Evolutionary conservation across 2,888 invertebrate species (phyloP), one percentile per base, ranked within the genome.

Genomic region (Rhimphoctona megacephalus): DNA sequence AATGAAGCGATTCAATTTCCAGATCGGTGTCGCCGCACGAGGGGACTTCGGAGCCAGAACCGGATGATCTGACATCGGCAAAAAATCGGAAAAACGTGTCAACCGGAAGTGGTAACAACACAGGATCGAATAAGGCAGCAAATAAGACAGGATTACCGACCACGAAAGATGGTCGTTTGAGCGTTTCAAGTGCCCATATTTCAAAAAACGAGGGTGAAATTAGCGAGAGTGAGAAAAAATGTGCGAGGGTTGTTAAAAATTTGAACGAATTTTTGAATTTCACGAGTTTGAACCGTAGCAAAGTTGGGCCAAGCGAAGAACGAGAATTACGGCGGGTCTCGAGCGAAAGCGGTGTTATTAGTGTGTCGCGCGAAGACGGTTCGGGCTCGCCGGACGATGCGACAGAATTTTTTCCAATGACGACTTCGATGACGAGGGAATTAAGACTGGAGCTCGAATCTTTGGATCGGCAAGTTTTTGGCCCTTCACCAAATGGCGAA

Each of bases 341-440:
- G 0, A 93, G 92, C 85, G 93, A 93, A 57, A 92, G 92, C 43
- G 92, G 92, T 49, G 92, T 92, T 5, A 90, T 92, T n/a, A 90
- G 91, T 67, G 90, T 91, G 0, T 83, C 91, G 3, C 91, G 91
- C 33, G 94, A 94, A 43, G 94, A 94, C 61, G 89, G 89, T 79
- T 97, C 97, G 87, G 89, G 87, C 79, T 97, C 97, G 87, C 97
- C 97, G 0, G 97, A 97, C 90, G 97, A 98, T 93, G 97, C 97
- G 1, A 97, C 97, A 90, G 97, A 97, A 92, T 98, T 98, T 93
- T 97, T 97, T 92, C 98, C 98, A 3, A 97, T 98, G 96, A 97
- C 97, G 0, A 98, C 97, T 6, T 97, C 98, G 3, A 97, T 98
- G 95, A 98, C 98, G 0, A 96, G 97, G 90, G 98, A 98, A 93